phyloP scores from a whole-genome alignment of 2,888 invertebrate genomes.

The Nysson spinosus region DNA sequence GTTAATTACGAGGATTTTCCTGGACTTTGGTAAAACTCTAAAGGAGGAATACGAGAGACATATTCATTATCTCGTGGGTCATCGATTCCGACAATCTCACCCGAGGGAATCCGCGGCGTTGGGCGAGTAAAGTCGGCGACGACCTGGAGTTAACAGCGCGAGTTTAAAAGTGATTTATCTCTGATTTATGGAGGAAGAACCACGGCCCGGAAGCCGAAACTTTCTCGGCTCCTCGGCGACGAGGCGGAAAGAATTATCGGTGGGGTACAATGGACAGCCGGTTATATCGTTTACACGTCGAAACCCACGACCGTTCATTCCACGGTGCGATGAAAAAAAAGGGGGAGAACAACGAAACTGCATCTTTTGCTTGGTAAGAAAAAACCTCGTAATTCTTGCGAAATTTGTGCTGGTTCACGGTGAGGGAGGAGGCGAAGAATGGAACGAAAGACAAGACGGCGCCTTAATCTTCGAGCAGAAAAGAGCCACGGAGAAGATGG shows the following conservation, averaged over 20 bases:
- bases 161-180: conserved; percentile 76
- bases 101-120: conserved; percentile 36
- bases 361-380: neutral
- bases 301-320: conserved; percentile 55
- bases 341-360: conserved; percentile 20
- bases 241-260: conserved; percentile 71
- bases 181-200: conserved; percentile 71
- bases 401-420: conserved; percentile 5
- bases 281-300: conserved; percentile 70
- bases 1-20: conserved; percentile 46
- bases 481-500: too few species aligned
- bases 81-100: conserved; percentile 64
- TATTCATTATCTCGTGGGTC: conserved; percentile 70
- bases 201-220: conserved; percentile 59
- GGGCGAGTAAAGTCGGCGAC: conserved; percentile 55
- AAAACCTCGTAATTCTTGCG: conserved; percentile 18
- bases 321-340: conserved; percentile 7
- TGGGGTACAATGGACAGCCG: conserved; percentile 64
- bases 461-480: too few species aligned
- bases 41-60: conserved; percentile 45
- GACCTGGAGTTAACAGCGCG: conserved; percentile 73
- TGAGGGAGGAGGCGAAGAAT: conserved; percentile 7
- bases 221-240: conserved; percentile 68
- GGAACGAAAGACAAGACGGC: too few species aligned
- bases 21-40: conserved; percentile 18